A percentile compares a stretch with the other conserved stretches of the same genome.
Conservation (phyloP, 2,888 invertebrate species). For the Drosophila niveifrons region DNA sequence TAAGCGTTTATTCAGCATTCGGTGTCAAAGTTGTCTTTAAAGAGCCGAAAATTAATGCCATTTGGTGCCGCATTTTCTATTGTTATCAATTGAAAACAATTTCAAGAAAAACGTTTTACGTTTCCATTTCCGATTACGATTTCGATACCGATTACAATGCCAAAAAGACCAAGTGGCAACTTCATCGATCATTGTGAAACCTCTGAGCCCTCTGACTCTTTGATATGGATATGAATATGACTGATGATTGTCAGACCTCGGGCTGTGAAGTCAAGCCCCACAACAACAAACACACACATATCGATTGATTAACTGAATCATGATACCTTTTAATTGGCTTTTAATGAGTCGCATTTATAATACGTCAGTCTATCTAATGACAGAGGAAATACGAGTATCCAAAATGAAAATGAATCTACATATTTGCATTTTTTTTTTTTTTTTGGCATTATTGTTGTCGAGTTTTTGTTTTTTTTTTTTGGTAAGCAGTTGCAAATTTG, state of each 20-base stretch:
- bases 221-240: conserved; percentile 50
- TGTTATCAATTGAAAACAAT: conserved; percentile 75
- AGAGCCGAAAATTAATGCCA: conserved; percentile 79
- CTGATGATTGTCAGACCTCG: conserved; percentile 49
- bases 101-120: conserved; percentile 18
- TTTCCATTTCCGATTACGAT: conserved; percentile 55
- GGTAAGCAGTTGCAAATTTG: conserved; percentile 40
- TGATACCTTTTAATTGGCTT: conserved; percentile 69
- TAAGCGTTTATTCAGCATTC: conserved; percentile 79
- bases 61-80: conserved; percentile 61
- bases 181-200: conserved; percentile 71
- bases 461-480: not conserved
- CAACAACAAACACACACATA: not conserved
- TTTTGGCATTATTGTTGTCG: conserved; percentile 30
- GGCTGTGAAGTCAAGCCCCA: not conserved
- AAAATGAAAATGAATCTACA: conserved; percentile 13
- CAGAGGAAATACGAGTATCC: conserved; percentile 42
- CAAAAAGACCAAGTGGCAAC: conserved; percentile 57
- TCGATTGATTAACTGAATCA: conserved; percentile 31
- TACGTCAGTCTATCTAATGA: conserved; percentile 40
- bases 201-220: conserved; percentile 10
- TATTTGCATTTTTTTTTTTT: conserved; percentile 37
- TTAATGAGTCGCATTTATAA: conserved; percentile 43
- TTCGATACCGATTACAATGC: conserved; percentile 52
- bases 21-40: conserved; percentile 79